phyloP scores from a whole-genome alignment of 37 sponge, comb jelly and placozoan species.

The Eunapius fragilis region DNA sequence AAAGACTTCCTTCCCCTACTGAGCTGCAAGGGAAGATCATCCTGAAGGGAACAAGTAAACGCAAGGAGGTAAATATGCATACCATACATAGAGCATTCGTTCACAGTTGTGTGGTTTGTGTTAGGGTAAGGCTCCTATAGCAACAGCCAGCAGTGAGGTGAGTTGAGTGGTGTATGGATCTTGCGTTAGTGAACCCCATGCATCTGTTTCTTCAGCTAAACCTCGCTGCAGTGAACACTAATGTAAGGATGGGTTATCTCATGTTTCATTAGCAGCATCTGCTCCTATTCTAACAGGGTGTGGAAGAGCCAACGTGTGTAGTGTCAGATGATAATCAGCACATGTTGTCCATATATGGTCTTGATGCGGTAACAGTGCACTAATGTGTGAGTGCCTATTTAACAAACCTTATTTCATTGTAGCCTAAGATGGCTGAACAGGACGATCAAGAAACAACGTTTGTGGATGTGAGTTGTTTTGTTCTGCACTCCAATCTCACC shows the following conservation, averaged over 20 bases:
- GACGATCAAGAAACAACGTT: background rate
- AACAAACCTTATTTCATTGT: background rate
- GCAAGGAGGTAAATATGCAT: too few species aligned
- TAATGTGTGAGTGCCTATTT: background rate
- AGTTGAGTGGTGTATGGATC: too few species aligned
- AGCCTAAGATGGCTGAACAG: background rate
- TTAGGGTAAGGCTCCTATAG: background rate
- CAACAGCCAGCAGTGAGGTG: background rate
- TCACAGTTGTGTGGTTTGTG: too few species aligned
- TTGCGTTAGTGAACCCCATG: too few species aligned
- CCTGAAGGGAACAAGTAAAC: conserved; percentile 67
- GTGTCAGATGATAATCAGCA: background rate
- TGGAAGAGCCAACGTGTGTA: background rate
- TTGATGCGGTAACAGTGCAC: background rate
- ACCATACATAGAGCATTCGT: too few species aligned
- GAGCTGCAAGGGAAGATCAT: conserved; percentile 77
- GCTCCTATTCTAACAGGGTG: too few species aligned
- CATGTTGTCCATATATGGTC: background rate
- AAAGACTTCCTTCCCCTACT: conserved; percentile 68
- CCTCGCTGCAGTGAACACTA: too few species aligned
- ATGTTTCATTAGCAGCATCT: background rate
- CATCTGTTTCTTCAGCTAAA: too few species aligned
- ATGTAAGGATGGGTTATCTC: background rate
- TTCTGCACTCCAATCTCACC: background rate
- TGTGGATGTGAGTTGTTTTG: background rate